Evolutionary conservation across 1,140 invertebrate species (phyloP).

Genomic region (Drosophila punjabiensis): DNA sequence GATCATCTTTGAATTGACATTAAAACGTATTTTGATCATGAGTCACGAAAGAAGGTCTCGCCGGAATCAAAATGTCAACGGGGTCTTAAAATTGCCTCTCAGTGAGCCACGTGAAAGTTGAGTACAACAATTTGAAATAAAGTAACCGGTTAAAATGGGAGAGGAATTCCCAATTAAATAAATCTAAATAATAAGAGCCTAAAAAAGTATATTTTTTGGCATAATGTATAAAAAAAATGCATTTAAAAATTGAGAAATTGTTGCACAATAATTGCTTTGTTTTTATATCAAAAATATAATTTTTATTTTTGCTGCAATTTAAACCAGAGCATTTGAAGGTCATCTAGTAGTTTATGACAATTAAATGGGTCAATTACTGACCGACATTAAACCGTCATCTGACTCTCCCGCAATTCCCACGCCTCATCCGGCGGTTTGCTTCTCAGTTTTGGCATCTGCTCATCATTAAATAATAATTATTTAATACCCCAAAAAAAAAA

Average conservation of each 20-base stretch:
- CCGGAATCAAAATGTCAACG: constrained; percentile 26
- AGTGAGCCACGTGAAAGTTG: constrained; percentile 13
- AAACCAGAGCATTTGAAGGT: not conserved
- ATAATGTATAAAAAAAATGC: not conserved
- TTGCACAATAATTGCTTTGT: not conserved
- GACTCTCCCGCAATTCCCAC: constrained; percentile 8
- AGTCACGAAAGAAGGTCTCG: constrained; percentile 35
- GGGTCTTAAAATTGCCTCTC: not conserved
- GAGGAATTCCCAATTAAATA: not conserved
- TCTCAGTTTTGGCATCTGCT: constrained; percentile 47
- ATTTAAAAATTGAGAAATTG: not conserved
- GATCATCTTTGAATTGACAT: constrained; percentile 75
- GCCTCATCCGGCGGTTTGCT: constrained; percentile 6
- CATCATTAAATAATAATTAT: constrained; percentile 78
- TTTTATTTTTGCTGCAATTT: not conserved
- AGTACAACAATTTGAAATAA: not conserved
- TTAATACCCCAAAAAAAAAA: constrained; percentile 48
- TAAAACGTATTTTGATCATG: constrained; percentile 63
- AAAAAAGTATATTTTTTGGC: not conserved
- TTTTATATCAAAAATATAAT: not conserved
- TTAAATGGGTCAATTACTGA: constrained; percentile 24
- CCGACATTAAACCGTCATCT: constrained; percentile 19
- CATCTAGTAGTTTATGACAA: not conserved
- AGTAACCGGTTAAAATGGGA: not conserved
- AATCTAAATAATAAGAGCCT: no score